Base-by-base conservation (phyloP, 2,797 vertebrate genomes). In the Phylloscopus collybita region DNA sequence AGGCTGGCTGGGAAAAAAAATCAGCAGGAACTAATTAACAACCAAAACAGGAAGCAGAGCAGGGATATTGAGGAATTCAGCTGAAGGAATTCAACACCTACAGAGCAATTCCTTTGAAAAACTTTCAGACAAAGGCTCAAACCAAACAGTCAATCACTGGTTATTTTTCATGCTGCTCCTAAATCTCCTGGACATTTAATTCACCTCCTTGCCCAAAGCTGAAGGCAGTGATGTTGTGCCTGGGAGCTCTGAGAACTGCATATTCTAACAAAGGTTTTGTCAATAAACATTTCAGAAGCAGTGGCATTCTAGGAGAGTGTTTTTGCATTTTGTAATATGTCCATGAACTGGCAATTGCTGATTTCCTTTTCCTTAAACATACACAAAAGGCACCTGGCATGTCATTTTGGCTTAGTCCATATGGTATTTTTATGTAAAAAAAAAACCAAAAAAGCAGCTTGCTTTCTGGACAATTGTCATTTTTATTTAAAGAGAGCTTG, bases 1-100 rank as follows among this genome's bases (percentile, higher is more conserved):
- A 50, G 49, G 64, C 62, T 88, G 90, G 53, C 80, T 86, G 49
- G 2, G 21, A 59, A 66, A 11, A 66, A 11, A 49, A 79, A 85
- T 16, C 92, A 85, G 93, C 74, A 90, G 93, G 88, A 76, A 8
- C 64, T 83, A 84, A 94, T 94, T 91, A 94, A 51, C 53, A 88
- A 50, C 32, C 60, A 42, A 90, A 89, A 65, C 34, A 87, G 74
- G 78, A 87, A 26, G 80, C 78, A 85, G 84, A 82, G 86, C 62
- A 50, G 78, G 53, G 80, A 42, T 45, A 64, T 21, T 21, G 56
- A 60, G 64, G 60, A 80, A 76, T 87, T 92, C 83, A 82, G 83
- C 86, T 26, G 73, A 60, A 90, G 61, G 61, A 78, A 74, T 21
- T 92, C 73, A 51, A 91, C 90, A 92, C 86, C 82, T 80, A 79